Evolutionary conservation across 2,888 invertebrate genomes (phyloP), one percentile per base, ranked within the genome.

Genomic region (Copidosoma aretas): DNA sequence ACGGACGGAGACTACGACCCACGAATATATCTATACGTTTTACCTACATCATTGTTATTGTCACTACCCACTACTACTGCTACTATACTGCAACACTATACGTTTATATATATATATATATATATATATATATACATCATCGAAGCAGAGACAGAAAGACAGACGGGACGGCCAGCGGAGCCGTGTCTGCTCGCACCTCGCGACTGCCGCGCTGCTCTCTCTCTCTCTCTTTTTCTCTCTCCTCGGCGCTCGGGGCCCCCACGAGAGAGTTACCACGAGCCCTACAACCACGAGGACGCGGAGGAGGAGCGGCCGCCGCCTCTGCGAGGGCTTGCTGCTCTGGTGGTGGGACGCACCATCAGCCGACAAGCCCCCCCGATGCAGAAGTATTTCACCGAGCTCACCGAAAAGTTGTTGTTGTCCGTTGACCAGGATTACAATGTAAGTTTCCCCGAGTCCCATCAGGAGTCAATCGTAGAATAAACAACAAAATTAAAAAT

Each of bases 381-480:
- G 83, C 83, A 83, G 82, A 82, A 79, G 80, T 77, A 81, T 80
- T 83, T 83, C 80, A 90, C 90, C 88, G 93, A 95, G 89, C 91
- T 97, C 89, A 95, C 95, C 89, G 92, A 93, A 89, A 94, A 92
- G 91, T 92, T 97, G 91, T 92, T 94, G 89, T 92, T 93, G 91
- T 93, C 95, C 87, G 91, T 97, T 89, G 96, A 97, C 91, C 91
- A 90, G 89, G 93, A 94, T 89, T 94, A 96, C 90, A 95, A 97
- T 95, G 97, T 97, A 94, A 95, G 95, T 89, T 81, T 59, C n/a
- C n/a, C n/a, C 66, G 52, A 49, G 56, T 22, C 32, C 32, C 32
- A 14, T 25, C 54, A 22, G 24, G n/a, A 43, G 32, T 12, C 43
- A 46, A 8, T 46, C 12, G 14, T 14, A 41, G n/a, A n/a, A n/a